Conservation (phyloP, 2,888 invertebrate species). For the Cosmopolites sordidus region DNA sequence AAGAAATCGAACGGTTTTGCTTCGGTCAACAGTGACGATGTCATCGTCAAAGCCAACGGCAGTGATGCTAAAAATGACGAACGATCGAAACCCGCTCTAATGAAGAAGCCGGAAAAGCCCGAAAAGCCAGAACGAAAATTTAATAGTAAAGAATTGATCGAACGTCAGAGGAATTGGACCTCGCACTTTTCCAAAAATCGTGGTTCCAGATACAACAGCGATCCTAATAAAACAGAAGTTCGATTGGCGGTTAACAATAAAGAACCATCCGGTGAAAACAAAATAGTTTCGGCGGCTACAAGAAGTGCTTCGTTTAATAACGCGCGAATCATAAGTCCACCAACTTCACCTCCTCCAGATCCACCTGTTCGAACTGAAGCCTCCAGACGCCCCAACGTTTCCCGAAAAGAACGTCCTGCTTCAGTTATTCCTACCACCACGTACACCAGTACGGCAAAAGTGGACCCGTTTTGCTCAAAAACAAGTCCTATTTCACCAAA, state of each 20-base stretch:
- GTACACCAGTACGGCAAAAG: constrained; percentile 28
- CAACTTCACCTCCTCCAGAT: constrained; percentile 48
- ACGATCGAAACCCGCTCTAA: constrained; percentile 36
- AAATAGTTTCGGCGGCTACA: constrained; percentile 37
- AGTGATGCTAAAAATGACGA: constrained; percentile 23
- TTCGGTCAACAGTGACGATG: constrained; percentile 13
- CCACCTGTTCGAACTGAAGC: constrained; percentile 49
- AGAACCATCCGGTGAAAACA: constrained; percentile 23
- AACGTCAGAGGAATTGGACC: constrained; percentile 89
- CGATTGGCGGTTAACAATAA: constrained; percentile 49
- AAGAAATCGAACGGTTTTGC: constrained; percentile 38
- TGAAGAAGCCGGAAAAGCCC: constrained; percentile 60
- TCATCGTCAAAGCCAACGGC: constrained; percentile 30
- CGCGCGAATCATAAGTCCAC: constrained; percentile 46
- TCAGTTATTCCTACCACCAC: constrained; percentile 40
- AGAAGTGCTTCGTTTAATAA: constrained; percentile 59
- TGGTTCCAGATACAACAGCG: constrained; percentile 57
- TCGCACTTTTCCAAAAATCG: constrained; percentile 82
- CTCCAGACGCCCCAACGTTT: constrained; percentile 41
- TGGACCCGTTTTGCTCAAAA: constrained; percentile 10
- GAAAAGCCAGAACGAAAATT: constrained; percentile 81
- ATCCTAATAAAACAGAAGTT: constrained; percentile 59
- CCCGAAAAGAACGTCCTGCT: constrained; percentile 44
- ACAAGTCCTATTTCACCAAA: constrained; percentile 22
- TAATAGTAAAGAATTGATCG: constrained; percentile 80